Evolutionary conservation across 2,797 vertebrate species (phyloP), one percentile per base, ranked within the genome.

Genomic region (Perodicticus potto): DNA sequence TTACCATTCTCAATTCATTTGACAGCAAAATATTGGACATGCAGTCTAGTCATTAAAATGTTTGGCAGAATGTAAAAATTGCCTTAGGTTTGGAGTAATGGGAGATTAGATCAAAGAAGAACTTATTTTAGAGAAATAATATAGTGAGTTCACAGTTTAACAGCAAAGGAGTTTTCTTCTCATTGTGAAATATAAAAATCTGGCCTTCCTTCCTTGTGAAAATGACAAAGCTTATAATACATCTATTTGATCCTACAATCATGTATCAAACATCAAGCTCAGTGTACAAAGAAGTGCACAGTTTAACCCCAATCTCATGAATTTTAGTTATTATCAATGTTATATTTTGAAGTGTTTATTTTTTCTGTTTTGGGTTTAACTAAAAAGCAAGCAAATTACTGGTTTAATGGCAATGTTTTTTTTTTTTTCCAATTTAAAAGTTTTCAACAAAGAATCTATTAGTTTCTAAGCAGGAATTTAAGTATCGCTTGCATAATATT

Each of bases 91-190:
- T 86, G 59, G 61, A 29, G 7, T 20, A 82, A 55, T 69, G 19
- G 69, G 3, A 95, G 10, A 57, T 59, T 37, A 77, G 29, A 89
- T 43, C 49, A 85, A 76, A 81, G 22, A 59, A 57, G 7, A 6
- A 70, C 27, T 83, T 74, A 55, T 55, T 86, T 88, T 82, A 89
- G 32, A 87, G n/a, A 65, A 93, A 69, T 37, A 76, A 16, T 94
- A 32, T 0, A 27, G 23, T 17, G 9, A 37, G 23, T 0, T 87
- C 45, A 13, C 43, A 74, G 81, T 43, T 29, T 34, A 91, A 78
- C 19, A 83, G 3, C 20, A 69, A 77, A 91, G 17, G 8, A 4
- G 0, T 87, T 86, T 89, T 84, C 23, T 70, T 87, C 25, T 65
- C 83, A 88, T 40, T 74, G 5, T n/a, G 11, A 70, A 7, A 65